Evolutionary conservation across 2,113 vertebrate species (phyloP), one percentile per base, ranked within the genome.

Genomic region (Myotis yumanensis): DNA sequence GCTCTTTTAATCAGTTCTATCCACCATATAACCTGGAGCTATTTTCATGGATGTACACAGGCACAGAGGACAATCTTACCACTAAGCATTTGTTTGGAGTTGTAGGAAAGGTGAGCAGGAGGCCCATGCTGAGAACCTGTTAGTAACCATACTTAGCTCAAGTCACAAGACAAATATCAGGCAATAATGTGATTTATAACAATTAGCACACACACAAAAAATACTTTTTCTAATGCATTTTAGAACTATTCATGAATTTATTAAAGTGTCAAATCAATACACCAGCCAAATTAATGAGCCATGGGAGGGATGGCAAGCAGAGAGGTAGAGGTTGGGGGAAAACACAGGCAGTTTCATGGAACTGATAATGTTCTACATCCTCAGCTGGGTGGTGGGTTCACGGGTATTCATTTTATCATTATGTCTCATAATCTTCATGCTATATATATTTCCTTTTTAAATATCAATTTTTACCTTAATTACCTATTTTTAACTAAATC

Each of bases 151-250:
- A 91, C 91, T 96, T 86, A 92, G 73, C 86, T 92, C 92, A 94
- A 95, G 73, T 95, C 86, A 96, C 86, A 96, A 95, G 81, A 96
- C 93, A 94, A 59, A 93, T 48, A 95, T 90, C 28, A 96, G 66
- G 76, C 84, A 92, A 83, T 82, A 80, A 96, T n/a, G 82, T 73
- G 91, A 92, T 90, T 89, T 77, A 64, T 46, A 94, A 90, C 52
- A 94, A 94, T 77, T 46, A 72, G 17, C 59, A 69, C 73, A 71
- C 4, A 95, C 11, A 94, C 15, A 71, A 46, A 46, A 86, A 75
- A 82, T 76, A 17, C 12, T 85, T 89, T 86, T 87, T 68, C 69
- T 66, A 93, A 96, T 48, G 48, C 89, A 96, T 62, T 84, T 96
- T 85, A 90, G 77, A 86, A 82, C 46, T 82, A 81, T 62, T 80